These are phyloP conservation scores for Echinarachnius parma DNA, from an alignment of 53 echinoderm and acorn worm genomes.

Conservation along the genomic window DNA sequence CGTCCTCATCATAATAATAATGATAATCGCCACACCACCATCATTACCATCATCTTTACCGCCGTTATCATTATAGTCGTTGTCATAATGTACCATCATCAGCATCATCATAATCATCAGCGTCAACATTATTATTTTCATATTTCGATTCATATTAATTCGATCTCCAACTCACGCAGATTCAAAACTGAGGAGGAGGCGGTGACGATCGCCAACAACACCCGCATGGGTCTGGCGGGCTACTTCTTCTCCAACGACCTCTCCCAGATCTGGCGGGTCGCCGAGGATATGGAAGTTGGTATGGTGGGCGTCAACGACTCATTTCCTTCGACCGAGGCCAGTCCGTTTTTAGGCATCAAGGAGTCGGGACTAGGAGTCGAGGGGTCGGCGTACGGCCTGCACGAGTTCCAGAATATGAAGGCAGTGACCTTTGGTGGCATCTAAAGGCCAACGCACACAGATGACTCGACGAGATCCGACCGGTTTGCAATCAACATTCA, in stretches of 20 bases:
- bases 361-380: constrained; percentile 69
- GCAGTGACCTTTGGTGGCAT: constrained; percentile 37
- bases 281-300: constrained; percentile 66
- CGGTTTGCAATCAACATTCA: no score
- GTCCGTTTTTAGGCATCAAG: constrained; percentile 64
- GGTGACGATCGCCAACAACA: constrained; percentile 58
- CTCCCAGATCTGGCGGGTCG: constrained; percentile 63
- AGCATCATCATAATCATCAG: no score
- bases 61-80: no score
- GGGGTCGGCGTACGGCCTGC: constrained; percentile 59
- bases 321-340: constrained; percentile 8
- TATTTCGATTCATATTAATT: no score
- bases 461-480: no score
- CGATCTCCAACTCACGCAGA: no score
- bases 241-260: constrained; percentile 69
- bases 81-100: no score
- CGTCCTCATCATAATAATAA: no score
- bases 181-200: constrained; percentile 77
- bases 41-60: no score
- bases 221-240: constrained; percentile 55
- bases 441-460: no score
- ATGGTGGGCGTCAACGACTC: constrained; percentile 65
- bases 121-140: no score
- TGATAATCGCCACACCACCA: no score
- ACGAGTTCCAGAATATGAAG: constrained; percentile 66